Evolutionary conservation across 2,113 vertebrate species (phyloP), one percentile per base, ranked within the genome.

Genomic region (Sceloporus tristichus): DNA sequence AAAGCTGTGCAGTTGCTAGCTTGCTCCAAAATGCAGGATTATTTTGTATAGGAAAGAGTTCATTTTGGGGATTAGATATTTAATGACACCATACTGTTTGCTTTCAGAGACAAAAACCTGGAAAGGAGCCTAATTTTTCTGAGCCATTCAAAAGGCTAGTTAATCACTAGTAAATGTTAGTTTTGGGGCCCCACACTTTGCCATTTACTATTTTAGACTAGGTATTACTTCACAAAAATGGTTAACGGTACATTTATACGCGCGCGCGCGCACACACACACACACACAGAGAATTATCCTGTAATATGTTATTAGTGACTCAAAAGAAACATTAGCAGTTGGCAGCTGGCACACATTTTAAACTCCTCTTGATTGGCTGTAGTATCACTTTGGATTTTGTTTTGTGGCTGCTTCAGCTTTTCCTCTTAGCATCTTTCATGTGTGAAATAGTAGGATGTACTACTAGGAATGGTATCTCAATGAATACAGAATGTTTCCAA

Each of bases 191-290:
- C 0, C 27, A 21, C 65, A 14, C 18, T 86, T 84, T 82, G 82
- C 11, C 6, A 42, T 90, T 92, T 90, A 23, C 18, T 2, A 68
- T 25, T 91, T 88, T 92, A 89, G 21, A 48, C 6, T 79, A 2
- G 53, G 2, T 7, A 38, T 79, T 0, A 4, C 0, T 79, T 81
- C 53, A 79, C 81, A 29, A 86, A 56, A 3, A 48, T 48, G 4
- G 48, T 48, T 48, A 48, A 34, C 34, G 0, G 16, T 62, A 62
- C 59, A 62, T 62, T 62, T 62, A 62, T 62, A 62, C 59, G n/a
- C n/a, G n/a, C n/a, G n/a, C n/a, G n/a, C n/a, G n/a, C n/a, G 34
- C 34, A 34, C 34, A 34, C 34, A 34, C 34, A 34, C 34, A 34
- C 34, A 34, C 34, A 34, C 16, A 73, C 16, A 71, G 0, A 71